Conservation (phyloP, 2,797 vertebrate genomes). For the Podargus strigoides region DNA sequence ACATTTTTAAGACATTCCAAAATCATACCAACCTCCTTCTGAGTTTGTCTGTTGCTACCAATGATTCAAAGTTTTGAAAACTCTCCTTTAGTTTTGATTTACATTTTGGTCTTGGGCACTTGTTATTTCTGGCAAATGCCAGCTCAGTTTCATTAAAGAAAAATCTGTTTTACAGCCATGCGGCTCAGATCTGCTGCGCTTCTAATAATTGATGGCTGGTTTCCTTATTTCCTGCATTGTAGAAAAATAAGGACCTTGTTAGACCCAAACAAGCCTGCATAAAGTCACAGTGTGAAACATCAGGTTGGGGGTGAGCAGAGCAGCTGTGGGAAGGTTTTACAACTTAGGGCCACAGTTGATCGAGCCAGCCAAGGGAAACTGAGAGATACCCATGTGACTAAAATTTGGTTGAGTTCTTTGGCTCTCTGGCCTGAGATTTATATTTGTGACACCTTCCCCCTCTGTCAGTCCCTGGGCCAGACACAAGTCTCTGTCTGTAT, state of each 20-base stretch:
- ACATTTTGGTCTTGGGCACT: slow-evolving; percentile 81
- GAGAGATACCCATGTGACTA: slow-evolving; percentile 37
- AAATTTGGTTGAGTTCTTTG: slow-evolving; percentile 37
- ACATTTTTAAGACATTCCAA: slow-evolving; percentile 82
- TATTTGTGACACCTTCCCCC: slow-evolving; percentile 49
- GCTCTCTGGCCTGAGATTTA: slow-evolving; percentile 40
- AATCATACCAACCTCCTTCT: slow-evolving; percentile 68
- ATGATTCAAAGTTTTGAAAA: slow-evolving; percentile 78
- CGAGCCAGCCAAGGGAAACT: slow-evolving; percentile 48
- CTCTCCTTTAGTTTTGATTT: slow-evolving; percentile 81
- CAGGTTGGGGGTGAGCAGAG: slow-evolving; percentile 50
- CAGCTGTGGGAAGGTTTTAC: slow-evolving; percentile 58
- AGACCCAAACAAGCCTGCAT: slow-evolving; percentile 66
- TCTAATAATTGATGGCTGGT: slow-evolving; percentile 65
- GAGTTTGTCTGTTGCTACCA: slow-evolving; percentile 73
- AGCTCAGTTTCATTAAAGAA: slow-evolving; percentile 83
- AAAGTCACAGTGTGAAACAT: slow-evolving; percentile 67
- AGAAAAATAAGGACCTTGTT: slow-evolving; percentile 71
- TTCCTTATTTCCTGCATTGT: slow-evolving; percentile 71
- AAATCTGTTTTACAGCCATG: slow-evolving; percentile 76
- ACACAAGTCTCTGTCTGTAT: slow-evolving; percentile 32
- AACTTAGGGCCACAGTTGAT: slow-evolving; percentile 32
- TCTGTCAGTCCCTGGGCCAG: slow-evolving; percentile 39
- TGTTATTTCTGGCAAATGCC: slow-evolving; percentile 82
- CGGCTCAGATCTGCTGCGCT: slow-evolving; percentile 60